These are phyloP conservation scores for Balanococcus diminutus DNA, from an alignment of 2,888 invertebrate species.

Conservation along the genomic window DNA sequence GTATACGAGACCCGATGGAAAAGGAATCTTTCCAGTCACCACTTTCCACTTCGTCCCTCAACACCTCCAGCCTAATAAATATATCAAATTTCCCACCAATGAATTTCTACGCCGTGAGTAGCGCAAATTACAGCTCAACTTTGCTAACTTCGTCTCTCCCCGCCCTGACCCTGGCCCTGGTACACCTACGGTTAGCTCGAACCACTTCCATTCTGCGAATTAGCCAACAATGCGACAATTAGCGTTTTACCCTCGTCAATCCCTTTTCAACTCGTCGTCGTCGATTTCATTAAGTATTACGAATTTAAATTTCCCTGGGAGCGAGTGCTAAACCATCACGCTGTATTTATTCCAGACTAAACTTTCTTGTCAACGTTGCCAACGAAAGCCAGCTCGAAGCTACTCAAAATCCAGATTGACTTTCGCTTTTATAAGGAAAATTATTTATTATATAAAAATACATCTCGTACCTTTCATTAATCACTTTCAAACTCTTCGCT, in stretches of 20 bases:
- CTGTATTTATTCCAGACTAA: no score
- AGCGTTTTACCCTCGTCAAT: background rate
- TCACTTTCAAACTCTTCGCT: background rate
- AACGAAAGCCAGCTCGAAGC: no score
- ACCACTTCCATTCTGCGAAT: background rate
- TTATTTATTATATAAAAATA: background rate
- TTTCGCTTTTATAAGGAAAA: background rate
- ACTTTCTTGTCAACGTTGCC: no score
- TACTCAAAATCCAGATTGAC: no score
- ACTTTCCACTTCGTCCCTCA: background rate
- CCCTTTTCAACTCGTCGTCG: no score
- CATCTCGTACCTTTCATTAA: background rate
- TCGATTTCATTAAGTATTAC: conserved; percentile 9
- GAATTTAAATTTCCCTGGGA: no score
- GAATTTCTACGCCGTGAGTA: background rate
- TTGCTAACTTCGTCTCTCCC: background rate
- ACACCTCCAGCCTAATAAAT: background rate
- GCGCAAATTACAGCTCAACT: background rate
- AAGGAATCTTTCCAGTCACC: background rate
- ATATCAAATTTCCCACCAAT: background rate
- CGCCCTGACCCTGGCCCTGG: background rate
- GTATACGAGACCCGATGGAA: background rate
- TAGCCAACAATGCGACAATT: conserved; percentile 9
- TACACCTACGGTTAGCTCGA: background rate
- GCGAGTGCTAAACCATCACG: no score